Percentiles rank a stretch among this genome's conserved stretches.
Evolutionary conservation across 2,797 vertebrate species (phyloP).

Genomic region (Cossypha niveicapilla): DNA sequence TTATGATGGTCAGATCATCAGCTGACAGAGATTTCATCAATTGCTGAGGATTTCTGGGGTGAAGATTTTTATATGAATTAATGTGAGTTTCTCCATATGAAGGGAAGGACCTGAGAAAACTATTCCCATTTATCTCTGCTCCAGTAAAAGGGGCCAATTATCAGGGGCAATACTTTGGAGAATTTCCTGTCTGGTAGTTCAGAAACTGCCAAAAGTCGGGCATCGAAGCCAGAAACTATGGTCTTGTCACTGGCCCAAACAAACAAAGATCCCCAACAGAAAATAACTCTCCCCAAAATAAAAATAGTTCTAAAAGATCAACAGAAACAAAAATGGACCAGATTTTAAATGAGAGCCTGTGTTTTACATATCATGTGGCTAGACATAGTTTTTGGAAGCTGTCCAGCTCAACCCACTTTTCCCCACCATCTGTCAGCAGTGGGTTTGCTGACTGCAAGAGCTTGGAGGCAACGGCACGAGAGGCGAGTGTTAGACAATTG

Average conservation of each 20-base stretch:
- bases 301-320: constrained; percentile 61
- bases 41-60: neutral
- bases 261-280: constrained; percentile 49
- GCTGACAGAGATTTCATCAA: neutral
- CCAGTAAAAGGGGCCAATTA: constrained; percentile 74
- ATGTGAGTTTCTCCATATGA: neutral
- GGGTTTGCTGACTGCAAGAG: constrained; percentile 66
- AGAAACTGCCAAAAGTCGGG: constrained; percentile 70
- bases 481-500: constrained; percentile 71
- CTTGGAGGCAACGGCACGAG: constrained; percentile 46
- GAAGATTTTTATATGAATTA: neutral
- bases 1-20: neutral
- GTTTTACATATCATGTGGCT: constrained; percentile 48
- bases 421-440: constrained; percentile 75
- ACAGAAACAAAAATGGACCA: constrained; percentile 38
- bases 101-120: constrained; percentile 60
- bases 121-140: constrained; percentile 64
- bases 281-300: constrained; percentile 37
- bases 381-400: constrained; percentile 70
- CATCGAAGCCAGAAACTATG: constrained; percentile 45
- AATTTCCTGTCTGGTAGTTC: constrained; percentile 73
- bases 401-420: constrained; percentile 66
- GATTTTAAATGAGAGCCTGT: constrained; percentile 49
- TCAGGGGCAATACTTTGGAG: constrained; percentile 67
- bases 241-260: constrained; percentile 67